These are phyloP conservation scores for Prunella himalayana DNA, from an alignment of 2,113 vertebrate genomes.

Conservation along the genomic window DNA sequence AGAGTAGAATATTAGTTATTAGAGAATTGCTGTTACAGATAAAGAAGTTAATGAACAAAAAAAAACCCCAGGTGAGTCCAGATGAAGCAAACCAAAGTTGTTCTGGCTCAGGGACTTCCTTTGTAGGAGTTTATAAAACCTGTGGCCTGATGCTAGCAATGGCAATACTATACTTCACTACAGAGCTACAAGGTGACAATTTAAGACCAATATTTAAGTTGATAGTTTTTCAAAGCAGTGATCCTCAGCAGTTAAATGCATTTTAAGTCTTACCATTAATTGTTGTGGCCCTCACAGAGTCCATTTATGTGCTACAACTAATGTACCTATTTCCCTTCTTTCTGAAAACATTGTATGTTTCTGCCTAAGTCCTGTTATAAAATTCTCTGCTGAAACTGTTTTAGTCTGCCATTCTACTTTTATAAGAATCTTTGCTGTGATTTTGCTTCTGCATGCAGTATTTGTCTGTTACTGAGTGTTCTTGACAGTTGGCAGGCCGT, in stretches of 20 bases:
- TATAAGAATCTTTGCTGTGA: neutral
- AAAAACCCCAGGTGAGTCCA: neutral
- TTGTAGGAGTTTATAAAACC: neutral
- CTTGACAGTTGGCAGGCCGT: constrained; percentile 89
- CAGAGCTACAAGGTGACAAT: neutral
- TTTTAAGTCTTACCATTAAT: neutral
- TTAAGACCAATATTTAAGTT: neutral
- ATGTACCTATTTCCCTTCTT: neutral
- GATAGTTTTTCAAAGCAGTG: neutral
- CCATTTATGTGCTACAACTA: neutral
- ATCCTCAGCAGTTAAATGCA: neutral
- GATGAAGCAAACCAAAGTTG: neutral
- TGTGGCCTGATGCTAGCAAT: neutral
- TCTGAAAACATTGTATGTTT: neutral
- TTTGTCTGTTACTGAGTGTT: constrained; percentile 20
- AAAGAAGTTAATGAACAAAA: neutral
- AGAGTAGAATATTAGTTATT: neutral
- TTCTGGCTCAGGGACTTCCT: neutral
- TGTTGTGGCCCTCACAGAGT: neutral
- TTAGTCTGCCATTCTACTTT: neutral
- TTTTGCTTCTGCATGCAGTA: neutral
- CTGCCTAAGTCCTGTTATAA: neutral
- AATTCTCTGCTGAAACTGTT: neutral
- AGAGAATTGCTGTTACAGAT: neutral
- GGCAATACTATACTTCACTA: neutral